phyloP scores from a whole-genome alignment of 2,113 vertebrate genomes.

The Callorhinus ursinus region DNA sequence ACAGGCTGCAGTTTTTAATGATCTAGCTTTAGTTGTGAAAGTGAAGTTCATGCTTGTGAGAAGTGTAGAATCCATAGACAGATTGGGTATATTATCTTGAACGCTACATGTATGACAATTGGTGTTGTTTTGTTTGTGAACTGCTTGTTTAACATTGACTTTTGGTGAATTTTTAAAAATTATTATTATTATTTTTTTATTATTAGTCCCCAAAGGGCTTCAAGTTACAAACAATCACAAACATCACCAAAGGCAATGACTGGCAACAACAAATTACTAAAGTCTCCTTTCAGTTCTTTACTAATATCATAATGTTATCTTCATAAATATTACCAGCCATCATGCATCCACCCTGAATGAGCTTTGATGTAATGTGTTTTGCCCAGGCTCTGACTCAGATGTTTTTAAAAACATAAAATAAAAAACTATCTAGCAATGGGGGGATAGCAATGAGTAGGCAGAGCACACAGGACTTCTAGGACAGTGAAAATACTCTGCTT shows the following conservation, averaged over 20 bases:
- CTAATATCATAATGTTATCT: not conserved
- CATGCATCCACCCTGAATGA: not conserved
- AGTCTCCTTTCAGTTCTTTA: not conserved
- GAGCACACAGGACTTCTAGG: not conserved
- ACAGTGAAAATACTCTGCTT: not conserved
- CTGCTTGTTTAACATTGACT: not conserved
- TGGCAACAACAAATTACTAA: not conserved
- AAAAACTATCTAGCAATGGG: not conserved
- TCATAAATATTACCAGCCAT: not conserved
- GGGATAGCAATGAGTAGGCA: not conserved
- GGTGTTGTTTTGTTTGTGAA: constrained; percentile 46
- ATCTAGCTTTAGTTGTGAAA: constrained; percentile 70
- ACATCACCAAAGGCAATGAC: not conserved
- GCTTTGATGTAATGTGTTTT: not conserved
- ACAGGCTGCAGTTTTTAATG: constrained; percentile 61
- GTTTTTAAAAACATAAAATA: constrained; percentile 19
- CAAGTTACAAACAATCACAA: not conserved
- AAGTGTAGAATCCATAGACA: constrained; percentile 36
- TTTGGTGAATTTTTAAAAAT: not conserved
- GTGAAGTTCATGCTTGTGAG: constrained; percentile 54
- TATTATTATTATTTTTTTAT: not conserved
- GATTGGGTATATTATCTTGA: constrained; percentile 62
- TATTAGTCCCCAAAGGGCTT: not conserved
- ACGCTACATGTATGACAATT: constrained; percentile 42
- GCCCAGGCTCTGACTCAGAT: not conserved